phyloP scores from a whole-genome alignment of 2,888 invertebrate species.

The Tineola bisselliella region DNA sequence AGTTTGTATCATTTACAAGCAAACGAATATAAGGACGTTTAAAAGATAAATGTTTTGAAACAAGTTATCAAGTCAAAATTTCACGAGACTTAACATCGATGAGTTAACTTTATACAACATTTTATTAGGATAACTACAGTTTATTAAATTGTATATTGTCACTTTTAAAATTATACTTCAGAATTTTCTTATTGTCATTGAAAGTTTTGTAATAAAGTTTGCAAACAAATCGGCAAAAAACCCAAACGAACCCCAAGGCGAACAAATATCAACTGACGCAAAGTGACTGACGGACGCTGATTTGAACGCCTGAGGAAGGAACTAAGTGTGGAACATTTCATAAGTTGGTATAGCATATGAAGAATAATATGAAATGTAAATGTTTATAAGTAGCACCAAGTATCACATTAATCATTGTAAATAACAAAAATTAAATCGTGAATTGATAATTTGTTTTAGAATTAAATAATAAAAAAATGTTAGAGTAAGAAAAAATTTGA shows the following conservation, averaged over 20 bases:
- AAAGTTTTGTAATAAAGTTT: not conserved
- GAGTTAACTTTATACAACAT: not conserved
- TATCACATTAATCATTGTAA: no score
- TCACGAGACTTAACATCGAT: slow-evolving; percentile 1
- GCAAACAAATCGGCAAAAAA: not conserved
- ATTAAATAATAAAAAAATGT: no score
- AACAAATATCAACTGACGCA: slow-evolving; percentile 10
- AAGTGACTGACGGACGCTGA: slow-evolving; percentile 10
- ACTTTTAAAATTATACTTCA: not conserved
- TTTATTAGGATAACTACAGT: not conserved
- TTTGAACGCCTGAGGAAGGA: slow-evolving; percentile 1
- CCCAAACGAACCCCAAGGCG: not conserved
- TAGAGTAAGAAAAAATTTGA: no score
- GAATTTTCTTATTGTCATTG: not conserved
- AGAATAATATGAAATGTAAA: no score
- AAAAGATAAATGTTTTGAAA: slow-evolving; percentile 33
- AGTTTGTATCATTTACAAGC: not conserved
- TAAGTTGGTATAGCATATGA: no score
- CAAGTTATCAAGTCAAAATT: slow-evolving; percentile 38
- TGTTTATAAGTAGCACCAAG: no score
- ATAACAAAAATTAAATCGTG: no score
- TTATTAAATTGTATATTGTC: not conserved
- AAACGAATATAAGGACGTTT: slow-evolving; percentile 1
- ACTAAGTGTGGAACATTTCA: no score
- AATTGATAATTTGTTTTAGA: no score